Percentiles rank a stretch among this genome's conserved stretches.
Conservation (phyloP, 1,140 invertebrate genomes). For the Leptopilina clavipes region DNA sequence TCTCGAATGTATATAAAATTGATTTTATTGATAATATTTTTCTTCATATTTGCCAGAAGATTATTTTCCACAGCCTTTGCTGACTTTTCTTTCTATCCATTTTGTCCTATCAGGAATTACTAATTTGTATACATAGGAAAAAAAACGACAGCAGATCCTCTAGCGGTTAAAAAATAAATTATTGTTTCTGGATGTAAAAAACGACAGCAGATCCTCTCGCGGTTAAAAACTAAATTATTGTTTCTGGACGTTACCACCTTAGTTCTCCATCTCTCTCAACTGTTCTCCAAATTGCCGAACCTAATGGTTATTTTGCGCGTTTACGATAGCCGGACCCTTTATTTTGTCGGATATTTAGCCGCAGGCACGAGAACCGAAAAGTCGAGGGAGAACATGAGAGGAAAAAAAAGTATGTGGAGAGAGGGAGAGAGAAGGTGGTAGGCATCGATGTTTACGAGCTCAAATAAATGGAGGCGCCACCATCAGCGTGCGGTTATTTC, state of each 20-base stretch:
- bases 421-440: conserved; percentile 37
- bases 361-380: conserved; percentile 36
- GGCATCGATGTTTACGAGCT: conserved; percentile 72
- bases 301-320: conserved; percentile 52
- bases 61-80: too few species aligned
- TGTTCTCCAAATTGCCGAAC: conserved; percentile 34
- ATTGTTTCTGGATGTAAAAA: conserved; percentile 41
- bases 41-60: too few species aligned
- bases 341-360: conserved; percentile 47
- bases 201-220: too few species aligned
- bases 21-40: too few species aligned
- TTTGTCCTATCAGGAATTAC: too few species aligned
- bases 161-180: conserved; percentile 43
- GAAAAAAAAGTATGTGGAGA: conserved; percentile 40
- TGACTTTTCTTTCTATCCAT: too few species aligned
- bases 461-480: conserved; percentile 65
- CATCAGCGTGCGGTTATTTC: conserved; percentile 62
- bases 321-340: conserved; percentile 53
- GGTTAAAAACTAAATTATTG: conserved; percentile 50
- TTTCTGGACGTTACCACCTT: too few species aligned
- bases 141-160: too few species aligned
- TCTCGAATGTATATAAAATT: neutral
- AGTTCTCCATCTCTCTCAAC: conserved; percentile 26
- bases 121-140: too few species aligned
- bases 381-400: conserved; percentile 34